Evolutionary conservation across 2,888 invertebrate species (phyloP).

Genomic region (Cerastis leucographa): DNA sequence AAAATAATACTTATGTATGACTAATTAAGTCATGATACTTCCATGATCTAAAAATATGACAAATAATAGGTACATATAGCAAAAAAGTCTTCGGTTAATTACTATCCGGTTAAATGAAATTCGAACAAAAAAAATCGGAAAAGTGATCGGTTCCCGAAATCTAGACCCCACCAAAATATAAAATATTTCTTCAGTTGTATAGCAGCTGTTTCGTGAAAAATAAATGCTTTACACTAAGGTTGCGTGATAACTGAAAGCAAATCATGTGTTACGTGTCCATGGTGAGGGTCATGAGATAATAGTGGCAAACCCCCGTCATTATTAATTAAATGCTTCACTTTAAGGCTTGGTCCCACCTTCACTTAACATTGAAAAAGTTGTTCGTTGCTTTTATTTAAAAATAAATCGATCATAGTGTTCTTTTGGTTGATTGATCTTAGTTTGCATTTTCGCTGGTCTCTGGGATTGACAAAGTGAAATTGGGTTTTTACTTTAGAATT

Average conservation of each 20-base stretch:
- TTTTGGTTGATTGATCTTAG: neutral
- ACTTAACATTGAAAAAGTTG: constrained; percentile 19
- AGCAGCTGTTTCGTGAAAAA: neutral
- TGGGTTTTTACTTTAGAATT: neutral
- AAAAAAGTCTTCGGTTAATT: no score
- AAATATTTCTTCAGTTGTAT: no score
- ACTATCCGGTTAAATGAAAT: no score
- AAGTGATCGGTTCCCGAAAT: no score
- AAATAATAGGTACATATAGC: no score
- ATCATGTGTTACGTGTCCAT: constrained; percentile 41
- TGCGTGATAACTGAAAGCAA: constrained; percentile 25
- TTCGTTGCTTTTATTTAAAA: neutral
- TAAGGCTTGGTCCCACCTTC: constrained; percentile 45
- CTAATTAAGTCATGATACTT: no score
- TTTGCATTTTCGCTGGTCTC: neutral
- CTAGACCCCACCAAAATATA: no score
- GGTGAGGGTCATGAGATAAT: constrained; percentile 30
- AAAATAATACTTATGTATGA: no score
- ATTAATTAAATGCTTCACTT: constrained; percentile 23
- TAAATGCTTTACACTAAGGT: neutral
- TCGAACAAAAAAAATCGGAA: no score
- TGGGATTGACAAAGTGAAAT: neutral
- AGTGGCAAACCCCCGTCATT: constrained; percentile 3
- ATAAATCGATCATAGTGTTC: neutral
- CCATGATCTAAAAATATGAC: no score